Evolutionary conservation across 92 coral and sea anemone genomes (phyloP).

Genomic region (Heteractis magnifica): DNA sequence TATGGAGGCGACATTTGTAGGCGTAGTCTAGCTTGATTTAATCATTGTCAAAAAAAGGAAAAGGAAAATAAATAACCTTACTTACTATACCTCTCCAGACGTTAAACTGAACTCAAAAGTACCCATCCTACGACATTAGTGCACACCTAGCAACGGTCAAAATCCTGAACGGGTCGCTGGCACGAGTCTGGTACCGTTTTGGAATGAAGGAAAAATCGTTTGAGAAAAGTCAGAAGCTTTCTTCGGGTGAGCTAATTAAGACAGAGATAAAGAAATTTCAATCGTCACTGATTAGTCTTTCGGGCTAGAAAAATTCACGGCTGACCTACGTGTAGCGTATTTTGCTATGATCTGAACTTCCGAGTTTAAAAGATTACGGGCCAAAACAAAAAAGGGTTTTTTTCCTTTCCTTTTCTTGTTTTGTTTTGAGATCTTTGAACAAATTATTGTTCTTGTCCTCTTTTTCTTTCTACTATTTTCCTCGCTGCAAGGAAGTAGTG

Average conservation of each 20-base stretch:
- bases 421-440: too few species aligned
- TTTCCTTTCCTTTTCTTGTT: too few species aligned
- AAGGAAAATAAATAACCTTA: too few species aligned
- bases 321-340: not conserved
- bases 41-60: too few species aligned
- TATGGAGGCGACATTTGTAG: too few species aligned
- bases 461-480: too few species aligned
- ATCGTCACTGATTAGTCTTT: not conserved
- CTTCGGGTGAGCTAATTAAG: not conserved
- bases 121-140: not conserved
- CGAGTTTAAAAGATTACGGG: too few species aligned
- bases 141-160: not conserved
- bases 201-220: not conserved
- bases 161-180: not conserved
- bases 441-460: too few species aligned
- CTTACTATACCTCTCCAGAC: not conserved
- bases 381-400: too few species aligned
- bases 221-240: conserved; percentile 5
- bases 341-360: not conserved
- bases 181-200: not conserved
- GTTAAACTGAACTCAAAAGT: not conserved
- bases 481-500: too few species aligned
- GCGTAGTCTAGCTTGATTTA: too few species aligned
- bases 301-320: not conserved
- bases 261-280: not conserved